Evolutionary conservation across 1,140 invertebrate species (phyloP).

Genomic region (Calosoma granatense): DNA sequence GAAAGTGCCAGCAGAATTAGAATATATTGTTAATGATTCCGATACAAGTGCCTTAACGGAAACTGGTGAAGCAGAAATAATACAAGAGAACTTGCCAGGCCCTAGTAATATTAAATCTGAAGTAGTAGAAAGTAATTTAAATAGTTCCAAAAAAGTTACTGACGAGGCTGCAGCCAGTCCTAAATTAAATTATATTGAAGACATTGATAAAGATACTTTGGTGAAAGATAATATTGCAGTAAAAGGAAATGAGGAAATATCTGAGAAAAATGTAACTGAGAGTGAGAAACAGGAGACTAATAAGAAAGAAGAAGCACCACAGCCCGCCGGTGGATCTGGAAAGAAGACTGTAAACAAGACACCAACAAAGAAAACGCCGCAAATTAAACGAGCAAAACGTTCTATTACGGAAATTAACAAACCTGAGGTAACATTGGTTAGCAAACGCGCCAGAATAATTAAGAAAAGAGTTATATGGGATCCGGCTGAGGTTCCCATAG

Average conservation of each 20-base stretch:
- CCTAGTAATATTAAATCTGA: neutral
- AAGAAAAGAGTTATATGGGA: slow-evolving; percentile 60
- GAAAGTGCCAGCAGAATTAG: neutral
- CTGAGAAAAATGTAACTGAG: neutral
- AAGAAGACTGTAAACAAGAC: neutral
- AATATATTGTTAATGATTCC: neutral
- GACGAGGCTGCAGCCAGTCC: neutral
- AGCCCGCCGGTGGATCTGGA: too few relatives aligned
- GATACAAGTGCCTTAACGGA: neutral
- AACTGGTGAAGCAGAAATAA: neutral
- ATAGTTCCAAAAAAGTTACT: neutral
- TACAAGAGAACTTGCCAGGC: neutral
- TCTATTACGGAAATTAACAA: neutral
- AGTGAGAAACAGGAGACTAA: neutral
- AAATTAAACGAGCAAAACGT: neutral
- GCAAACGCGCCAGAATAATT: slow-evolving; percentile 45
- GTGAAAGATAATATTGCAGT: too few relatives aligned
- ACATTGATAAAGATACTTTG: neutral
- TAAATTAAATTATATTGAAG: neutral
- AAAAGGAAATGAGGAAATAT: too few relatives aligned
- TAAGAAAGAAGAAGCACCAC: neutral
- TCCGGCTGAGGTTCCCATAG: slow-evolving; percentile 42
- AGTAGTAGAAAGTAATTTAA: neutral
- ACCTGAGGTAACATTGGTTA: slow-evolving; percentile 16
- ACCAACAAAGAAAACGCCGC: neutral